Base-by-base conservation (phyloP, 1,140 invertebrate genomes). In the Lepidurus apus region DNA sequence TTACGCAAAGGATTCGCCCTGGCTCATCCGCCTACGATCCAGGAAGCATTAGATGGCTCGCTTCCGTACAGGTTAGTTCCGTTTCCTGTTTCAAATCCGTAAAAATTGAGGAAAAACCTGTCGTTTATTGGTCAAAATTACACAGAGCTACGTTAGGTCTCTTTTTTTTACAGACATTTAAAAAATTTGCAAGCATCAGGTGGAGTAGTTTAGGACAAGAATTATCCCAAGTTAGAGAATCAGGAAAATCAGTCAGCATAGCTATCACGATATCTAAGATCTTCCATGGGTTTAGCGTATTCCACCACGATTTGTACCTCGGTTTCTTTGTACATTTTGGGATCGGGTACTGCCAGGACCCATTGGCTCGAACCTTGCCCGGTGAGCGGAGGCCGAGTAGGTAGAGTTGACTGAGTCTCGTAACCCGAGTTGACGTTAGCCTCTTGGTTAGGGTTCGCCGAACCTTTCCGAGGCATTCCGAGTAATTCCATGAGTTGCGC, bases 1-100 rank as follows among this genome's bases (percentile, higher is more conserved):
- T 88, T 98, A 0, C 91, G 93, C 9, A 93, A 96, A 84, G 97
- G 97, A 74, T 92, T 98, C 81, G 93, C 95, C n/a, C 87, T 98
- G 1, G 91, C 91, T 21, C 91, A 93, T 47, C 89, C 93, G 8
- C 93, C 96, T 9, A 93, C 92, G 7, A 92, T 98, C 73, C 91
- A 91, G 81, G 95, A 98, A 86, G 94, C 95, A 44, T 87, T 98
- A 73, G 95, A 97, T 83, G 95, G 95, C 6, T 91, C 93, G 84
- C 89, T 97, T 79, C 93, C 94, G 53, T 93, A 93, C 85, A 92
- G 91, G 92, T 93, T 84, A 89, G 91, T 89, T 43, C 34, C 34
- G 34, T 75, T 79, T 47, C 78, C 81, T 43, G n/a, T 34, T 44
- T 77, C 21, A 77, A 13, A 43, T 43, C 83, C 79, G 75, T 10